phyloP scores from a whole-genome alignment of 1,140 invertebrate genomes.

The Nephila pilipes region DNA sequence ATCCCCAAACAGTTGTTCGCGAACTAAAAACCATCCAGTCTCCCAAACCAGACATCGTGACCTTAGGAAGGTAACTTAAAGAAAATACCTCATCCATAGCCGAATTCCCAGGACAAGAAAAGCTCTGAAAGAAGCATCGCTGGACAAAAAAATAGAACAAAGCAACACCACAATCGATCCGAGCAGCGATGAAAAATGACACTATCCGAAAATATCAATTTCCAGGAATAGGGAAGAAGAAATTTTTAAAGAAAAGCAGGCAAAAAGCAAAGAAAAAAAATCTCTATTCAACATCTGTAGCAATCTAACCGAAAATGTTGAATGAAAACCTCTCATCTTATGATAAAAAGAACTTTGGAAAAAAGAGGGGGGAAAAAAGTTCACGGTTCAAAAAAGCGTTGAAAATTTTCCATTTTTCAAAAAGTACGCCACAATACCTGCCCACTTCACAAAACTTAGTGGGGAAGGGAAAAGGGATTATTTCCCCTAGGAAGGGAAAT shows the following conservation, averaged over 20 bases:
- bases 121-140: constrained; percentile 7
- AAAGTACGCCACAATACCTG: constrained; percentile 17
- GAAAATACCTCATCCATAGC: constrained; percentile 41
- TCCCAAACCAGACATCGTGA: not conserved
- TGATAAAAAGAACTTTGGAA: not conserved
- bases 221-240: constrained; percentile 18
- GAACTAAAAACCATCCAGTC: too few relatives aligned
- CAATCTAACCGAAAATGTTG: constrained; percentile 51
- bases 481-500: not conserved
- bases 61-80: not conserved
- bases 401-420: constrained; percentile 59
- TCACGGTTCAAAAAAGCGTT: constrained; percentile 44
- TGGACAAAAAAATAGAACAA: not conserved
- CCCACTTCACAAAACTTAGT: not conserved
- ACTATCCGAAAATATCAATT: constrained; percentile 47
- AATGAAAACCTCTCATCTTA: not conserved
- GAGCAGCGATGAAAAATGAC: constrained; percentile 45
- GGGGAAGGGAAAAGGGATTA: not conserved
- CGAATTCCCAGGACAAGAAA: constrained; percentile 25
- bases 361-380: not conserved
- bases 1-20: too few relatives aligned
- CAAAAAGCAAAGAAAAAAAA: not conserved
- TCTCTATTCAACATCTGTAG: not conserved
- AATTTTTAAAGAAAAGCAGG: not conserved
- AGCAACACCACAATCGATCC: not conserved